Evolutionary conservation across 53 echinoderm and acorn worm species (phyloP).

Genomic region (Arbacia lixula): DNA sequence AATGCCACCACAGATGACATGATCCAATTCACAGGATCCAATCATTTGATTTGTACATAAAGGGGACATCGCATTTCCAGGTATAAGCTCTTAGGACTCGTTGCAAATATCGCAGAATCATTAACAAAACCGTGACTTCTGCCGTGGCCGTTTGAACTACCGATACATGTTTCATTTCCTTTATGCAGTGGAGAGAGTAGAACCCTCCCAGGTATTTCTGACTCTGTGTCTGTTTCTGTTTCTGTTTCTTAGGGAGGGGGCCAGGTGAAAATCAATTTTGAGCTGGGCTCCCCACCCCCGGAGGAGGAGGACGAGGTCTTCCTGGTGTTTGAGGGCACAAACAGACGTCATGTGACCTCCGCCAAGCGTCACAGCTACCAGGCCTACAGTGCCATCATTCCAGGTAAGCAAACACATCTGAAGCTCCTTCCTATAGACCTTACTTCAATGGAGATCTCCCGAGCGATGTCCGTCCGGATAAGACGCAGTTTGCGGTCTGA

Average conservation of each 20-base stretch:
- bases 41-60: too few relatives aligned
- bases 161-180: too few relatives aligned
- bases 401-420: constrained; percentile 75
- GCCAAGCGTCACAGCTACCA: constrained; percentile 63
- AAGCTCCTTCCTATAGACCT: not conserved
- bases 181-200: too few relatives aligned
- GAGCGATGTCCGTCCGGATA: not conserved
- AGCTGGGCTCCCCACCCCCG: constrained; percentile 68
- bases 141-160: too few relatives aligned
- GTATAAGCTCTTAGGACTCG: too few relatives aligned
- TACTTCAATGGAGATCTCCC: not conserved
- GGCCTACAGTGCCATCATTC: constrained; percentile 83
- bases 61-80: too few relatives aligned
- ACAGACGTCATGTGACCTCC: constrained; percentile 78
- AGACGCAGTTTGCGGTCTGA: not conserved
- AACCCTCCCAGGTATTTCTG: too few relatives aligned
- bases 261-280: constrained; percentile 79
- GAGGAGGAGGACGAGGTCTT: constrained; percentile 71
- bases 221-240: not conserved
- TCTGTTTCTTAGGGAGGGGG: constrained; percentile 81
- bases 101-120: too few relatives aligned
- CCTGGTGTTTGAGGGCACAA: constrained; percentile 83
- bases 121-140: too few relatives aligned
- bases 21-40: too few relatives aligned
- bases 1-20: too few relatives aligned